Conservation (phyloP, 2,888 invertebrate genomes). For the Drosophila atripex region DNA sequence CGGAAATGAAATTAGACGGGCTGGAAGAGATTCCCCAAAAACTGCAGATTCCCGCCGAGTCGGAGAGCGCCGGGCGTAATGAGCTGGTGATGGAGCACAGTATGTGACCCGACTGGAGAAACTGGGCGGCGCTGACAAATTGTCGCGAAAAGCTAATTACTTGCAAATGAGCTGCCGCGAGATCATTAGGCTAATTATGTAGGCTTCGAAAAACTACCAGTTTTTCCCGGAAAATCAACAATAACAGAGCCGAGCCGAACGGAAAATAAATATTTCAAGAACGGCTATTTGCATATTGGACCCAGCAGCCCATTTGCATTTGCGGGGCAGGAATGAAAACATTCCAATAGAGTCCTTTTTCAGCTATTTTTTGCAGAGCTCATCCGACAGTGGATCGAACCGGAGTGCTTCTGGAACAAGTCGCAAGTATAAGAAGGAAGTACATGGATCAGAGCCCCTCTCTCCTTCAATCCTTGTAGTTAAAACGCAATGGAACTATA, state of each 20-base stretch:
- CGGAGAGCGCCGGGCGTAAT: conserved; percentile 1
- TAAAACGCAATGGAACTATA: no score
- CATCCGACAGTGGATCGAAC: no score
- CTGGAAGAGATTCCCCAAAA: conserved; percentile 1
- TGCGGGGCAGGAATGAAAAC: not conserved
- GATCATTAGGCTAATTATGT: conserved; percentile 56
- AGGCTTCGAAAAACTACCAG: conserved; percentile 8
- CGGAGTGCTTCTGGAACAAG: no score
- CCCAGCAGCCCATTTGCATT: not conserved
- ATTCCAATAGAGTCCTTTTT: not conserved
- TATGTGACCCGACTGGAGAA: conserved; percentile 61
- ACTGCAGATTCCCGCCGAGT: not conserved
- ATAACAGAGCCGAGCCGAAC: not conserved
- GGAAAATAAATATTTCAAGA: not conserved
- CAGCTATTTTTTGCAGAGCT: no score
- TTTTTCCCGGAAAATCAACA: not conserved
- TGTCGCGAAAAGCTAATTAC: conserved; percentile 62
- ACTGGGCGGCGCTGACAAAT: conserved; percentile 47
- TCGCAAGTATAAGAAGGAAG: no score
- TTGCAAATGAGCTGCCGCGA: conserved; percentile 61
- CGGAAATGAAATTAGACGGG: conserved; percentile 67
- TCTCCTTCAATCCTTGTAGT: no score
- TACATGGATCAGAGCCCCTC: no score
- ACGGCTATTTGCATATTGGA: not conserved
- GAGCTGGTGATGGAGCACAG: conserved; percentile 54